Conservation (phyloP, 1,140 invertebrate genomes). For the Sinella curviseta region DNA sequence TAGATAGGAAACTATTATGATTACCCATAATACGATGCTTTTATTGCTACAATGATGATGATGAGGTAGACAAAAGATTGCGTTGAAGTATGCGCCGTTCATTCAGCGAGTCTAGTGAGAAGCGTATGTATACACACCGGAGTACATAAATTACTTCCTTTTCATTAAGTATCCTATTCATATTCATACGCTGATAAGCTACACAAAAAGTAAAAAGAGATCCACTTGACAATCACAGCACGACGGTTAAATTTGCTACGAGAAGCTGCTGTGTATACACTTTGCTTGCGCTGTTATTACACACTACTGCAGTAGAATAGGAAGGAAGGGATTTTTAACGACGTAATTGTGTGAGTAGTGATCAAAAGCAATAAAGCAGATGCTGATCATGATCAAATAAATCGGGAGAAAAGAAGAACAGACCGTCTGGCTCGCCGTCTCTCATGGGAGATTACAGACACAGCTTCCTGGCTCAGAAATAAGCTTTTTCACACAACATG, state of each 20-base stretch:
- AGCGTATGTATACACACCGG: too few species aligned
- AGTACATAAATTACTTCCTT: too few species aligned
- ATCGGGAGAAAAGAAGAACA: not conserved
- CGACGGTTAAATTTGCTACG: too few species aligned
- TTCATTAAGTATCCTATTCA: too few species aligned
- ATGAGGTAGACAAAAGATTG: not conserved
- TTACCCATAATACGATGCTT: not conserved
- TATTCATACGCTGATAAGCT: too few species aligned
- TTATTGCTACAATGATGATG: not conserved
- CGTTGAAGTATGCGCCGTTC: not conserved
- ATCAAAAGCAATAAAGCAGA: not conserved
- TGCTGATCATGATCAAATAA: not conserved
- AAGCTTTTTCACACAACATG: too few species aligned
- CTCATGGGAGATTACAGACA: slow-evolving; percentile 12
- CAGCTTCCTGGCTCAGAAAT: not conserved
- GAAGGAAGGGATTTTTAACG: not conserved
- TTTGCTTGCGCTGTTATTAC: not conserved
- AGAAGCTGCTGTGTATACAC: not conserved
- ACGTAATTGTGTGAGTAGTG: not conserved
- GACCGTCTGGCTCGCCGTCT: not conserved
- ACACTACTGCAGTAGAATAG: not conserved
- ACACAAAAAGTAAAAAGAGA: too few species aligned
- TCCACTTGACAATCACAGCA: too few species aligned
- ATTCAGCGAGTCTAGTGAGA: not conserved
- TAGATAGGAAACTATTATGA: too few species aligned